Evolutionary conservation across 1,140 invertebrate genomes (phyloP).

Genomic region (Brevipalpus yothersi): DNA sequence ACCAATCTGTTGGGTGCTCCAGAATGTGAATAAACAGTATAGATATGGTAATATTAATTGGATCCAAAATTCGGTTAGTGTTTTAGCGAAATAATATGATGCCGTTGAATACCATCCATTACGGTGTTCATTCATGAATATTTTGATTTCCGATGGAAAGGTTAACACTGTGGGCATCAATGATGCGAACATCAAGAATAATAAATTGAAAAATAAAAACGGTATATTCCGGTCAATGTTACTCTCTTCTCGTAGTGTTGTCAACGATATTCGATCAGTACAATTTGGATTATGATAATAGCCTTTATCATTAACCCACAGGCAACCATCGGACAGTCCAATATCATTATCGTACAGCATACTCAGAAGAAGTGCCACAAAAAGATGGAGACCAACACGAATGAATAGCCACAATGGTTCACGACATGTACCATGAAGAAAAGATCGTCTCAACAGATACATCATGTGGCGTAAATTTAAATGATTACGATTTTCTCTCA

Average conservation of each 20-base stretch:
- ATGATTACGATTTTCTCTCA: not conserved
- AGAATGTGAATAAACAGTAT: not conserved
- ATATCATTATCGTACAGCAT: not conserved
- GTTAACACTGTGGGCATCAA: not conserved
- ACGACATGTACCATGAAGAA: not conserved
- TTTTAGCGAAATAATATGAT: slow-evolving; percentile 17
- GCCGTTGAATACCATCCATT: slow-evolving; percentile 16
- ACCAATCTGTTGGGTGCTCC: not conserved
- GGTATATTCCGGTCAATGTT: not conserved
- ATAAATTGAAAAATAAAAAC: slow-evolving; percentile 1
- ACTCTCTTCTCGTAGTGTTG: not conserved
- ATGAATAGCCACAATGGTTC: not conserved
- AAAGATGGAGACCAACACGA: not conserved
- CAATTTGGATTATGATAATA: not conserved
- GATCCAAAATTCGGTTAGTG: slow-evolving; percentile 18
- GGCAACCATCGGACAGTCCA: not conserved
- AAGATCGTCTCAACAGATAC: not conserved
- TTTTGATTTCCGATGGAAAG: slow-evolving; percentile 13
- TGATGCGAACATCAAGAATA: slow-evolving; percentile 4
- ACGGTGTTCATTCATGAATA: slow-evolving; percentile 16
- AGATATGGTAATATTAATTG: not conserved
- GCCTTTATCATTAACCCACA: not conserved
- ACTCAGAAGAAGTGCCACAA: not conserved
- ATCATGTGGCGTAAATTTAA: not conserved
- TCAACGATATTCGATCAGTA: not conserved